A percentile compares a stretch with the other conserved stretches of the same genome.
These are phyloP conservation scores for Reticulitermes lucifugus DNA, from an alignment of 2,888 invertebrate species.

Conservation along the genomic window DNA sequence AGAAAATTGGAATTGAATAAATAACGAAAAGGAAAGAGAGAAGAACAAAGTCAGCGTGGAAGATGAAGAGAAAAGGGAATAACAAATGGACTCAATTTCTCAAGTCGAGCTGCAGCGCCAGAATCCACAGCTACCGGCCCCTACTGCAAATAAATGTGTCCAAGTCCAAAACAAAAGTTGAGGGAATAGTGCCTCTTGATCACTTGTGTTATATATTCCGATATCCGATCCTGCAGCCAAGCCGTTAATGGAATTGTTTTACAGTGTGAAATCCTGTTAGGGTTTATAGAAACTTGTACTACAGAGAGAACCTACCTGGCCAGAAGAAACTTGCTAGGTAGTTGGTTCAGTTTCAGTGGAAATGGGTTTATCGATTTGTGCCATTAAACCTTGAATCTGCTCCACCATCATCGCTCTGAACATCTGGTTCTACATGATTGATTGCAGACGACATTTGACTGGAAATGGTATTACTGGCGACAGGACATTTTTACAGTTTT, in stretches of 20 bases:
- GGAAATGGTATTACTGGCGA: too few relatives aligned
- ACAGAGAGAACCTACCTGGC: too few relatives aligned
- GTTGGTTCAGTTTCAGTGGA: too few relatives aligned
- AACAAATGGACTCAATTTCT: conserved; percentile 39
- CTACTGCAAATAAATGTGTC: background rate
- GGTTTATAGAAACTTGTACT: too few relatives aligned
- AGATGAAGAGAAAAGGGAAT: conserved; percentile 38
- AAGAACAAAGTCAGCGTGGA: background rate
- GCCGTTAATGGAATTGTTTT: conserved; percentile 28
- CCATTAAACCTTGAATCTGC: too few relatives aligned
- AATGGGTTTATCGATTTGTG: too few relatives aligned
- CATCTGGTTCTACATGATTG: too few relatives aligned
- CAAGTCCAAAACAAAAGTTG: conserved; percentile 13
- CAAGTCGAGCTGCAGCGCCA: background rate
- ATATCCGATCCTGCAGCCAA: background rate
- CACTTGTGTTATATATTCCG: background rate
- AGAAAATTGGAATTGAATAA: conserved; percentile 50
- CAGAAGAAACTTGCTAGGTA: too few relatives aligned
- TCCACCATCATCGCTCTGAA: too few relatives aligned
- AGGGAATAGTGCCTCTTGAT: background rate
- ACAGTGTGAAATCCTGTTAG: too few relatives aligned
- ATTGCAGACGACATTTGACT: too few relatives aligned
- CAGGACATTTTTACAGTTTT: background rate
- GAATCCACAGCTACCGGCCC: conserved; percentile 5
- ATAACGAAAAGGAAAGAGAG: conserved; percentile 41